Percentiles rank a stretch among this genome's conserved stretches.
Conservation (phyloP, 2,797 vertebrate genomes). For the Typhlichthys subterraneus region DNA sequence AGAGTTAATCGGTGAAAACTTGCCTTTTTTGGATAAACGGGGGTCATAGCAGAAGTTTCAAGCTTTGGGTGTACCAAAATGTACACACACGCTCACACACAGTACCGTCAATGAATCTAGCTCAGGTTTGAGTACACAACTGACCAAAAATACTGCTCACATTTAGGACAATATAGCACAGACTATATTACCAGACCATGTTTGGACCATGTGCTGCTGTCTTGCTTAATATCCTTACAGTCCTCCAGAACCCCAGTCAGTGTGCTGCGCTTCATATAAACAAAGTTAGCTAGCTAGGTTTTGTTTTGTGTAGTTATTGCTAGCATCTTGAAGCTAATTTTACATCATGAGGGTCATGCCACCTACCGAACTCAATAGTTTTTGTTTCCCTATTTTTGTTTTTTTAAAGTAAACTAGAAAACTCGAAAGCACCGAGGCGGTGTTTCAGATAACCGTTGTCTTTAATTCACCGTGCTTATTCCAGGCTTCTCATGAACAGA, state of each 20-base stretch:
- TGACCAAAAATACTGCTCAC: slow-evolving; percentile 29
- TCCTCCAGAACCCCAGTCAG: not conserved
- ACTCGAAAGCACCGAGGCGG: too few relatives aligned
- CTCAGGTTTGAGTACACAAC: slow-evolving; percentile 22
- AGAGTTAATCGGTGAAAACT: slow-evolving; percentile 42
- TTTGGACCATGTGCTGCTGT: slow-evolving; percentile 4
- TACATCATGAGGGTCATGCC: not conserved
- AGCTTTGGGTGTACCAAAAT: slow-evolving; percentile 18
- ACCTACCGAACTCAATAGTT: not conserved
- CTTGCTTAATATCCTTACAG: slow-evolving; percentile 1
- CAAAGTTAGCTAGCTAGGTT: not conserved
- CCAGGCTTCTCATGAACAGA: slow-evolving; percentile 24
- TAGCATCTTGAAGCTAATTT: not conserved
- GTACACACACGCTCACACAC: slow-evolving; percentile 7
- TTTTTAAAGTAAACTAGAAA: not conserved
- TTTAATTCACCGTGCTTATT: slow-evolving; percentile 27
- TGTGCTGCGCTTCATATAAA: not conserved
- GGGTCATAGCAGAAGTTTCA: slow-evolving; percentile 28
- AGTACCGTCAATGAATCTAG: slow-evolving; percentile 16
- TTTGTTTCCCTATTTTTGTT: slow-evolving; percentile 8
- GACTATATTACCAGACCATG: not conserved
- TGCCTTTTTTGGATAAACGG: slow-evolving; percentile 28
- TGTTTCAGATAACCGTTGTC: slow-evolving; percentile 6
- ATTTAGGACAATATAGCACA: slow-evolving; percentile 2
- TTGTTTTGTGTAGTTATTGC: not conserved